Evolutionary conservation across 2,797 vertebrate genomes (phyloP).

Genomic region (Hydrophis major): DNA sequence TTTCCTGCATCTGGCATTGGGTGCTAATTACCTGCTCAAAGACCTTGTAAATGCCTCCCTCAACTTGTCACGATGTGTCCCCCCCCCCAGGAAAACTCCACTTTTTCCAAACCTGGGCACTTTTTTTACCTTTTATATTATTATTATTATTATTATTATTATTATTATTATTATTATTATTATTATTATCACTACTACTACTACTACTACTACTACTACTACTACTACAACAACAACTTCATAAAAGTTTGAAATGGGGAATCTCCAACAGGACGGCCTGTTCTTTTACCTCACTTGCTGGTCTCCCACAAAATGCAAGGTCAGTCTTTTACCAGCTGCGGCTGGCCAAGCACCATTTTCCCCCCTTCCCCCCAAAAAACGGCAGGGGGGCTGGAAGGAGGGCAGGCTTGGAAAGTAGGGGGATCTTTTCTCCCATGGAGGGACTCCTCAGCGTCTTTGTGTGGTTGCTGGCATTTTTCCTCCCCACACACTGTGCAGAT

Average conservation of each 20-base stretch:
- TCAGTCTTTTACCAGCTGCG: constrained; percentile 7
- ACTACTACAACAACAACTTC: constrained; percentile 1
- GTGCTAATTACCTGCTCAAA: constrained; percentile 77
- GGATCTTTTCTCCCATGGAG: neutral
- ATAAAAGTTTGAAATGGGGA: constrained; percentile 8
- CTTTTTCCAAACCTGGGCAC: constrained; percentile 49
- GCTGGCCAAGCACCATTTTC: constrained; percentile 6
- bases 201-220: too few relatives aligned
- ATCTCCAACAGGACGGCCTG: neutral
- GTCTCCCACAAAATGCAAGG: neutral
- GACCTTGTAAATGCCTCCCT: constrained; percentile 68
- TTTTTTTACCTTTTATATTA: constrained; percentile 1
- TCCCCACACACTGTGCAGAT: neutral
- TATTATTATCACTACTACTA: neutral
- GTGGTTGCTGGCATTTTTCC: neutral
- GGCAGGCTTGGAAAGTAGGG: neutral
- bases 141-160: neutral
- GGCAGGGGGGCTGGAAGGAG: neutral
- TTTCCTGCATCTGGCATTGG: constrained; percentile 76
- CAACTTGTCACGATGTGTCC: constrained; percentile 40
- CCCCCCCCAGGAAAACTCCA: constrained; percentile 29
- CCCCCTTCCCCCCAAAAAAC: neutral
- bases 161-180: neutral
- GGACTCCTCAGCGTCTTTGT: neutral
- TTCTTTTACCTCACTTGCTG: neutral